Evolutionary conservation across 2,797 vertebrate species (phyloP).

Genomic region (Betta splendens): DNA sequence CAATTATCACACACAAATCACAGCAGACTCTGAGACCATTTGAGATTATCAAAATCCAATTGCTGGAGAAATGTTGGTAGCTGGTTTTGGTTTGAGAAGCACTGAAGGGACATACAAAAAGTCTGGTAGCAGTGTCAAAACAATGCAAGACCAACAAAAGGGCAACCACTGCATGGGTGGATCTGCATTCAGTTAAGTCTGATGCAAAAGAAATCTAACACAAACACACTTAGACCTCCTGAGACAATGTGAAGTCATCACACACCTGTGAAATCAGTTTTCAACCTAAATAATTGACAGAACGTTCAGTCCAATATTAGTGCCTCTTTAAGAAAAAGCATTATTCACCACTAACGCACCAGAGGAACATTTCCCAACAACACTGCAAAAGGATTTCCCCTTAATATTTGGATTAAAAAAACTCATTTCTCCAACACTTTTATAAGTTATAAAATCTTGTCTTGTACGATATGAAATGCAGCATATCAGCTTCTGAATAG

Average conservation of each 20-base stretch:
- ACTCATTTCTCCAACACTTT: too few relatives aligned
- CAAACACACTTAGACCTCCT: slow-evolving; percentile 22
- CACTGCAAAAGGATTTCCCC: too few relatives aligned
- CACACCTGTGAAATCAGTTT: background rate
- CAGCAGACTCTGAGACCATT: slow-evolving; percentile 50
- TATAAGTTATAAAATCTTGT: background rate
- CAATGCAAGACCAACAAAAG: slow-evolving; percentile 72
- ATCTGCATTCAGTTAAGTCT: slow-evolving; percentile 77
- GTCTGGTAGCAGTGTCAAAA: slow-evolving; percentile 66
- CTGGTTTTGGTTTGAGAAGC: slow-evolving; percentile 55
- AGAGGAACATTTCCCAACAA: too few relatives aligned
- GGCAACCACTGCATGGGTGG: slow-evolving; percentile 56
- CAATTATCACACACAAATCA: slow-evolving; percentile 61
- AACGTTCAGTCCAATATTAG: slow-evolving; percentile 19
- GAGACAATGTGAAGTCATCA: background rate
- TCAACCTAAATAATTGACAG: too few relatives aligned
- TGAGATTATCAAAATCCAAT: slow-evolving; percentile 56
- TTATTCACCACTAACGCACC: background rate
- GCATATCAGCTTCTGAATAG: background rate
- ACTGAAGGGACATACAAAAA: slow-evolving; percentile 62
- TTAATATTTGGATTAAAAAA: too few relatives aligned
- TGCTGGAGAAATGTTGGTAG: slow-evolving; percentile 59
- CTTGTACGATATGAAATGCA: background rate
- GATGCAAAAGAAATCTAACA: slow-evolving; percentile 26
- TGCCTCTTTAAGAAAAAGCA: slow-evolving; percentile 25